Evolutionary conservation across 2,113 vertebrate genomes (phyloP).

Genomic region (Mobula birostris): DNA sequence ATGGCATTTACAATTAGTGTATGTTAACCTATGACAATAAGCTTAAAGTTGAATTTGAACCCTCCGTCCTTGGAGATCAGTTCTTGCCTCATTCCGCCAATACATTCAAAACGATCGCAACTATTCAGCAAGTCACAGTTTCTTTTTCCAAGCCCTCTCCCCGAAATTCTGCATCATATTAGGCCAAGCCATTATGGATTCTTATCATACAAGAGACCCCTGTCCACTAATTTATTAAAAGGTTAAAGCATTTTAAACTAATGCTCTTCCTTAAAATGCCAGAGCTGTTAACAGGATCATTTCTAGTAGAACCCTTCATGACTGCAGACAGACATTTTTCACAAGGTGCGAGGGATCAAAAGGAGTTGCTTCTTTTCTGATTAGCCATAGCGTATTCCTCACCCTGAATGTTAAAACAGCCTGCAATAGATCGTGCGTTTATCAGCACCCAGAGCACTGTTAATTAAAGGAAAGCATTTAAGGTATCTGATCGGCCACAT

Average conservation of each 20-base stretch:
- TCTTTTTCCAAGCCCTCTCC: neutral
- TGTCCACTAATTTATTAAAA: neutral
- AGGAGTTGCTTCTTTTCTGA: neutral
- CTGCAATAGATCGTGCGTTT: neutral
- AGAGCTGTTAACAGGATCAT: neutral
- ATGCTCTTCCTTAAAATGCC: neutral
- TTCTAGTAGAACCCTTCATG: neutral
- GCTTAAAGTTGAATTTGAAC: no score
- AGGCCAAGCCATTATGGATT: neutral
- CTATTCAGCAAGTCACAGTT: neutral
- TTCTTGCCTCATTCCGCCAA: neutral
- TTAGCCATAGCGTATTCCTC: neutral
- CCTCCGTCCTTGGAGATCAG: no score
- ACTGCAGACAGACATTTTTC: neutral
- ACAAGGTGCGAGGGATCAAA: neutral
- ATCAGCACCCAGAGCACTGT: neutral
- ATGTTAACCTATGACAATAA: no score
- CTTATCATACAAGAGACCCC: neutral
- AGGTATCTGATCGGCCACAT: neutral
- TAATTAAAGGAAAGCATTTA: neutral
- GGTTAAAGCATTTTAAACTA: neutral
- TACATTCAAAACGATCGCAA: neutral
- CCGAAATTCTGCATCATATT: neutral
- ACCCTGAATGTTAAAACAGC: neutral
- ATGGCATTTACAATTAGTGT: no score